Conservation (phyloP, 1,140 invertebrate genomes). For the Drosophila kurseongensis region DNA sequence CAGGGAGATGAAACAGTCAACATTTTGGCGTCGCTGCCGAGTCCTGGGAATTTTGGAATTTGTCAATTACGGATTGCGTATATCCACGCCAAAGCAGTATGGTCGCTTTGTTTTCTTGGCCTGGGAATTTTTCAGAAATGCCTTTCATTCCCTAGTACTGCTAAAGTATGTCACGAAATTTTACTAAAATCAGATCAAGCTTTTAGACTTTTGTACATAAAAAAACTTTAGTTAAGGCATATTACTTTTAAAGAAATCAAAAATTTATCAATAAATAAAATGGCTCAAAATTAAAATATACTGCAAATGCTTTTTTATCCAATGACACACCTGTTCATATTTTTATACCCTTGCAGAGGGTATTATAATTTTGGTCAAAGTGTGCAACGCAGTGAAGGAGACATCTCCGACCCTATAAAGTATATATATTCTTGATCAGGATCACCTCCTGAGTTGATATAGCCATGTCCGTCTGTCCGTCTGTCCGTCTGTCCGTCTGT, state of each 20-base stretch:
- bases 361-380: too few relatives aligned
- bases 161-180: conserved; percentile 22
- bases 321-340: too few relatives aligned
- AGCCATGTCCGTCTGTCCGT: too few relatives aligned
- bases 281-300: neutral
- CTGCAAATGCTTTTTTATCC: too few relatives aligned
- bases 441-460: too few relatives aligned
- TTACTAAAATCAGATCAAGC: conserved; percentile 2
- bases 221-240: neutral
- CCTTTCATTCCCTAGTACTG: conserved; percentile 40
- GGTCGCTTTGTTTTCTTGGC: conserved; percentile 60
- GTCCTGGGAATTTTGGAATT: conserved; percentile 44
- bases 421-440: too few relatives aligned
- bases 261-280: too few relatives aligned
- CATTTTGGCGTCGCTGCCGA: conserved; percentile 30
- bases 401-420: too few relatives aligned
- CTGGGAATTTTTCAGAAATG: conserved; percentile 62
- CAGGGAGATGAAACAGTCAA: conserved; percentile 8
- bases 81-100: conserved; percentile 55
- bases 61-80: conserved; percentile 43
- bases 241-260: neutral
- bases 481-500: too few relatives aligned
- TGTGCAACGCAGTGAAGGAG: too few relatives aligned
- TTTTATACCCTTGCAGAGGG: too few relatives aligned
- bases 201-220: conserved; percentile 3